Evolutionary conservation across 2,113 vertebrate genomes (phyloP), one percentile per base, ranked within the genome.

Genomic region (Illadopsis cleaveri): DNA sequence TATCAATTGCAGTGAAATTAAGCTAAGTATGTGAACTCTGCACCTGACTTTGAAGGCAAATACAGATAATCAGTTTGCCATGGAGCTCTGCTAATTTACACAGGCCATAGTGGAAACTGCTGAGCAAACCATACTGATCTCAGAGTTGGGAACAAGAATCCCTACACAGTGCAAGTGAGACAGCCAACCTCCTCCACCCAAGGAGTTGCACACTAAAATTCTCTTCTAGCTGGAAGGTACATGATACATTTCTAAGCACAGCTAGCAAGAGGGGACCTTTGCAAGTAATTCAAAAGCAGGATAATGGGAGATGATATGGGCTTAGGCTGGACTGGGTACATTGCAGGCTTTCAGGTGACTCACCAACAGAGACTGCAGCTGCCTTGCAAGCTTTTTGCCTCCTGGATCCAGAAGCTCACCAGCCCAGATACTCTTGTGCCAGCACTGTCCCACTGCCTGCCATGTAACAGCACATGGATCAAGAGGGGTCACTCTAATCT

Each of bases 91-190:
- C 20, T 70, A 25, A 53, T 91, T 73, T 58, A 30, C 33, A 58
- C 27, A 51, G 47, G 28, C 38, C 14, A 9, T 1, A 47, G 23
- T 22, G 18, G 42, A 77, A 82, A 71, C 17, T 38, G 72, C 45
- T 45, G 45, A 89, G 23, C 33, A 82, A 82, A 56, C 13, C 20
- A 30, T 7, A 15, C 4, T 12, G 24, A 37, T 42, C 45, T 47
- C 5, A 37, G 45, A 77, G 80, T 1, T 21, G 42, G 50, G 78
- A 81, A 84, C 0, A 2, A 82, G 72, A 83, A 72, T 30, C 25
- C 30, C 22, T 17, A 7, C 1, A 1, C 0, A 40, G 35, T 3
- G 14, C 15, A 75, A 69, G 7, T 15, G n/a, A 56, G 65, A 66
- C 1, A 12, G 44, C 10, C 86, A 79, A n/a, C 20, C 15, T 82